Base-by-base conservation (phyloP, 2,797 vertebrate genomes). In the Diceros bicornis region DNA sequence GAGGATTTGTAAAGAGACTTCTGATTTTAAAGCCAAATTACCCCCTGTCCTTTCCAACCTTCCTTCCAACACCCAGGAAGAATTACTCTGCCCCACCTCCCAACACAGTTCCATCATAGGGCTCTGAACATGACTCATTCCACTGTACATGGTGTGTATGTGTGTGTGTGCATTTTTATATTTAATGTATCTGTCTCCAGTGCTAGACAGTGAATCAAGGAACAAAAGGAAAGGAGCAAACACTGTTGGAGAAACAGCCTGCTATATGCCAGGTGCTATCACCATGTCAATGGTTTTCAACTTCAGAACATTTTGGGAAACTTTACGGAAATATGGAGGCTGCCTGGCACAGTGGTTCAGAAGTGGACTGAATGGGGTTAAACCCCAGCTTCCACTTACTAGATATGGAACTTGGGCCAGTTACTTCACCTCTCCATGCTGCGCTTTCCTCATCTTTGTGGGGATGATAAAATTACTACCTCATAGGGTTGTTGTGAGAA, bases 91-190 rank as follows among this genome's bases (percentile, higher is more conserved):
- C 9, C 4, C 75, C 6, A 61, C 2, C 8, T 71, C 2, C 47
- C 12, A 32, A 0, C 0, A 27, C 7, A n/a, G 17, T 44, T 41
- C 34, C 21, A 12, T 37, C 34, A 20, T 2, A 41, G 32, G 8
- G 17, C 57, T 47, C 12, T 50, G 16, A 25, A 52, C 11, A 29
- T 6, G 64, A 77, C 17, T 12, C 0, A 2, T 25, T 34, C 3
- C 14, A 0, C 6, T 25, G 17, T 7, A 1, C 4, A 0, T 0
- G 18, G 4, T 25, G 18, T 4, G 25, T 9, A 27, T 1, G 0
- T 32, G 62, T 7, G 10, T 25, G 14, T 37, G 13, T 1, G 5
- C 6, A 2, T 14, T 14, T 41, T 37, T 23, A 4, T 41, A 18
- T 41, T 50, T 64, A 84, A 37, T 2, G 0, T 37, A 2, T 79